Evolutionary conservation across 1,140 invertebrate species (phyloP).

Genomic region (Heliconius nattereri): DNA sequence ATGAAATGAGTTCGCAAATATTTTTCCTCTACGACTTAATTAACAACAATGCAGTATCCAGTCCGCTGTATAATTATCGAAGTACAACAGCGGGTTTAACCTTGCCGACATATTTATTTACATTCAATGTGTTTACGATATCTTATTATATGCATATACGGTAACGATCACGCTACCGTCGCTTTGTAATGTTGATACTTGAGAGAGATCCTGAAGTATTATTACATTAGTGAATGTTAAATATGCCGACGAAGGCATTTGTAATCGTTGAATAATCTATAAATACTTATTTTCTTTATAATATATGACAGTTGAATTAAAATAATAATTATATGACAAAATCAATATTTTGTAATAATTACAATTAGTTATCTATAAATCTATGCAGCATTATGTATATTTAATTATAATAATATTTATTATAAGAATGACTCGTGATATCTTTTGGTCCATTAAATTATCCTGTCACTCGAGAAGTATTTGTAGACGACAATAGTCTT

Average conservation of each 20-base stretch:
- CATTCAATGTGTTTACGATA: constrained; percentile 45
- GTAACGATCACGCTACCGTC: constrained; percentile 8
- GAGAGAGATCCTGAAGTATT: background rate
- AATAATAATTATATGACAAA: background rate
- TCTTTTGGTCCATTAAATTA: constrained; percentile 47
- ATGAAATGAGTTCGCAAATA: constrained; percentile 17
- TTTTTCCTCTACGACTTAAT: constrained; percentile 51
- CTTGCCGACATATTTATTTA: constrained; percentile 50
- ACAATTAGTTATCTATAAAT: background rate
- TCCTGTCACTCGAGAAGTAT: constrained; percentile 50
- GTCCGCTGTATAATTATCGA: constrained; percentile 51
- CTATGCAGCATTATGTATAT: background rate
- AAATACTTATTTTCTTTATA: background rate
- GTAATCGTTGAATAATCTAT: background rate
- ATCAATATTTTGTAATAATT: too few species aligned
- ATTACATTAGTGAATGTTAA: background rate
- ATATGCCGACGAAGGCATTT: background rate
- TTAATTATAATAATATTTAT: background rate
- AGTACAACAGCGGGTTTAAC: constrained; percentile 50
- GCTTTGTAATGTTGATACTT: background rate
- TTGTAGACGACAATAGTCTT: constrained; percentile 50
- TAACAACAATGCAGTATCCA: constrained; percentile 44
- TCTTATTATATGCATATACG: constrained; percentile 28
- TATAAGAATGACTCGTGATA: constrained; percentile 23
- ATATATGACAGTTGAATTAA: background rate